These are phyloP conservation scores for Drosophila anomelani DNA, from an alignment of 2,888 invertebrate species.

Conservation along the genomic window DNA sequence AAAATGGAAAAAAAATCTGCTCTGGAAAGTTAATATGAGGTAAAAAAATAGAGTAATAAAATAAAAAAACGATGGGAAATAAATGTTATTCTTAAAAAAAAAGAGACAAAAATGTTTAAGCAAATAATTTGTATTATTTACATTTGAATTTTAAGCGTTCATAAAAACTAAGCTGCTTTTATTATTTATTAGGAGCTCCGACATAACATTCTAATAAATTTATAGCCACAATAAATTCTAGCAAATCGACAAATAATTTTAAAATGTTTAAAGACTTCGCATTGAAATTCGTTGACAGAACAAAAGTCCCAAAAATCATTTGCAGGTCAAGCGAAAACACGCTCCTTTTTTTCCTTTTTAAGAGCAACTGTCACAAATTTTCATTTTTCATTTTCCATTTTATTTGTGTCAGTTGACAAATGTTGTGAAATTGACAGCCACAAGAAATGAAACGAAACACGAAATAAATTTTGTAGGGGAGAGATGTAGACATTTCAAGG, in stretches of 20 bases:
- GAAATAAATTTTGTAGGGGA: neutral
- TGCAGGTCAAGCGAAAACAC: slow-evolving; percentile 27
- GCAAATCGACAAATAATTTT: neutral
- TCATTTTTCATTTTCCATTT: slow-evolving; percentile 49
- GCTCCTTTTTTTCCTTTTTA: slow-evolving; percentile 19
- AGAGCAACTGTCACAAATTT: slow-evolving; percentile 47
- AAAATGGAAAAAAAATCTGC: neutral
- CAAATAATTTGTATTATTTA: neutral
- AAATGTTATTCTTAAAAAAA: neutral
- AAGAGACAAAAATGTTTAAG: neutral
- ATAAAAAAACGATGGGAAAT: neutral
- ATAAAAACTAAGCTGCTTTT: neutral
- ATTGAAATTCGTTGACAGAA: neutral
- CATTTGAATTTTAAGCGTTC: neutral
- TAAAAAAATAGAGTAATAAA: neutral
- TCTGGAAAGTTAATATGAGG: neutral
- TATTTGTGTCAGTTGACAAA: slow-evolving; percentile 41
- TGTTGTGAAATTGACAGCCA: slow-evolving; percentile 65
- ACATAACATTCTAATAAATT: neutral
- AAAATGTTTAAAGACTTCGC: neutral
- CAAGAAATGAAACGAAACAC: slow-evolving; percentile 23
- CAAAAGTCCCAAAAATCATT: slow-evolving; percentile 22
- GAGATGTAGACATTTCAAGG: neutral
- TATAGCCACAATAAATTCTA: neutral
- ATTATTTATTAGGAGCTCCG: no score